These are phyloP conservation scores for Metridium senile DNA, from an alignment of 92 coral and sea anemone genomes.

Conservation along the genomic window DNA sequence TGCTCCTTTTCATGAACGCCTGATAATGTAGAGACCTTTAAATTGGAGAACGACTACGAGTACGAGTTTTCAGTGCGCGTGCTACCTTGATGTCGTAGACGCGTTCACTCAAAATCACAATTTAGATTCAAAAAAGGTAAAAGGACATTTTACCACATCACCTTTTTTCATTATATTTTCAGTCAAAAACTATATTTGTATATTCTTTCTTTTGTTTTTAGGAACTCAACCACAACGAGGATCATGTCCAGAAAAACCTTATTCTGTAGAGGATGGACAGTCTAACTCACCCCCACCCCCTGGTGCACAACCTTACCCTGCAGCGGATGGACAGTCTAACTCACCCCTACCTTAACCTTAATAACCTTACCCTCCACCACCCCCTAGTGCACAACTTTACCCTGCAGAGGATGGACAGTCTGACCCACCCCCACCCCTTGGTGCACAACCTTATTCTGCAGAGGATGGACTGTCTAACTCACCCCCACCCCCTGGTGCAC, in stretches of 20 bases:
- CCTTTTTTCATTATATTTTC: no score
- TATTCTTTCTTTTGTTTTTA: not conserved
- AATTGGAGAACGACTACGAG: no score
- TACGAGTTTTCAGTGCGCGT: no score
- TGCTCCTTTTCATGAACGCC: no score
- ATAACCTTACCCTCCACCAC: constrained; percentile 51
- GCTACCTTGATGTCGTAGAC: no score
- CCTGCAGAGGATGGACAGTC: constrained; percentile 38
- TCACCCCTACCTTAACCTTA: constrained; percentile 37
- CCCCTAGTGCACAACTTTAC: constrained; percentile 24
- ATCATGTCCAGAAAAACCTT: constrained; percentile 4
- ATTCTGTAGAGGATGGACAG: constrained; percentile 36
- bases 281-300: constrained; percentile 36
- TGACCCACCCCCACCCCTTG: constrained; percentile 14
- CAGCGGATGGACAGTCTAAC: constrained; percentile 27
- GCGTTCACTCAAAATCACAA: no score
- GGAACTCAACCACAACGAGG: not conserved
- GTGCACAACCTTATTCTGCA: constrained; percentile 31
- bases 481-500: constrained; percentile 48
- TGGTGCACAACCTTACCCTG: constrained; percentile 45
- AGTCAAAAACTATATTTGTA: no score
- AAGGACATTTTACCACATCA: no score
- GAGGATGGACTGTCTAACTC: constrained; percentile 11
- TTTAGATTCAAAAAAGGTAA: no score
- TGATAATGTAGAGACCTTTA: no score